These are phyloP conservation scores for Parnassius apollo DNA, from an alignment of 2,888 invertebrate species.

Conservation along the genomic window DNA sequence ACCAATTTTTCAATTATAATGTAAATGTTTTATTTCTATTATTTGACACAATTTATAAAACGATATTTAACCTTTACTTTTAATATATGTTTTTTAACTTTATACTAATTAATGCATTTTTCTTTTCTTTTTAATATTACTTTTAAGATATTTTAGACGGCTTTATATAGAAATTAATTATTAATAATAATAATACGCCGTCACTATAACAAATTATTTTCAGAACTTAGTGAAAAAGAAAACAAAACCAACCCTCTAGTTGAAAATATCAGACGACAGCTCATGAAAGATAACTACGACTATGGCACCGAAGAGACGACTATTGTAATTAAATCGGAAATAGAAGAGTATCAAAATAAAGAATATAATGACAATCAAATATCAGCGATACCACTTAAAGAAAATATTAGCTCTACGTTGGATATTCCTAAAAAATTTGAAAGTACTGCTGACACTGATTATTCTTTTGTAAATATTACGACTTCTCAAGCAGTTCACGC, in stretches of 20 bases:
- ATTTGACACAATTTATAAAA: too few relatives aligned
- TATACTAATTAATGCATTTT: too few relatives aligned
- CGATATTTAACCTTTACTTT: too few relatives aligned
- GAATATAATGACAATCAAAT: slow-evolving; percentile 21
- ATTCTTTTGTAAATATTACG: not conserved
- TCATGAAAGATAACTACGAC: slow-evolving; percentile 55
- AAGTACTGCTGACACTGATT: not conserved
- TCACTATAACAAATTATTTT: not conserved
- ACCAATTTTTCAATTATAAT: too few relatives aligned
- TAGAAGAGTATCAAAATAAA: slow-evolving; percentile 11
- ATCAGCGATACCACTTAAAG: not conserved
- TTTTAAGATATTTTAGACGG: too few relatives aligned
- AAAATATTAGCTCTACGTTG: slow-evolving; percentile 1
- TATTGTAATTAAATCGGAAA: not conserved
- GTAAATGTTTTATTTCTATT: too few relatives aligned
- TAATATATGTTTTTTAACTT: too few relatives aligned
- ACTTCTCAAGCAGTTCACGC: not conserved
- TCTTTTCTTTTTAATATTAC: too few relatives aligned
- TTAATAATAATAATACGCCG: not conserved
- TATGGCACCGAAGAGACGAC: slow-evolving; percentile 36
- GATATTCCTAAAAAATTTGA: not conserved
- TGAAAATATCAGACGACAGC: slow-evolving; percentile 40
- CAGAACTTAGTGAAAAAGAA: slow-evolving; percentile 11
- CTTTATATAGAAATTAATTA: too few relatives aligned
- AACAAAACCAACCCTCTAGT: slow-evolving; percentile 19